Base-by-base conservation (phyloP, 2,113 vertebrate genomes). In the Ictalurus punctatus region DNA sequence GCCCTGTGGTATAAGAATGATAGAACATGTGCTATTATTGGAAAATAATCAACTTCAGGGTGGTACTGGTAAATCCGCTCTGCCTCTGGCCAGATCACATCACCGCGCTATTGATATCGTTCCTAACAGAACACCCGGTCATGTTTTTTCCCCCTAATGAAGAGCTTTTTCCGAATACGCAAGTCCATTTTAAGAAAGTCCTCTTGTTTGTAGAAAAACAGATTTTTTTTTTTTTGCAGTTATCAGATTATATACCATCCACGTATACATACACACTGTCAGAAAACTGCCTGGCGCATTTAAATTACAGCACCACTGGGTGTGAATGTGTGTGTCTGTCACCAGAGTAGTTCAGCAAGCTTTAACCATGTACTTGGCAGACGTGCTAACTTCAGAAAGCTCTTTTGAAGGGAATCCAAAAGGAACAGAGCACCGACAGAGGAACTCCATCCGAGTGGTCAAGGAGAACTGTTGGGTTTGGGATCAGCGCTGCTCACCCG, bases 401-500 rank as follows among this genome's bases (percentile, higher is more conserved):
- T 37, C 71, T 73, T 63, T 74, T 71, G 61, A 90, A 54, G 30
- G 27, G 67, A 81, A 44, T 84, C 40, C 71, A 58, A 65, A 67
- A 56, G 16, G 34, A 87, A 85, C 27, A 83, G 30, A 23, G 52
- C n/a, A 65, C 65, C 80, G 73, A 71, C 67, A 76, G 56, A 84
- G 84, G 65, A 86, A 82, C 52, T 78, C 81, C 87, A 86, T 88
- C 88, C 67, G 67, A 90, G 54, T 86, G 84, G 74, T 88, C 58
- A 85, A 82, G 79, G 63, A 87, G 65, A 91, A 87, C 85, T 61
- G 48, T 87, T 65, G 76, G 78, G 90, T 87, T 61, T 87, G 78
- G 90, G 87, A 84, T 89, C 90, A 87, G 83, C 56, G 76, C 83
- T 89, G 23, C 65, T 89, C 84, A 82, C 58, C 84, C 69, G 59